phyloP scores from a whole-genome alignment of 1,140 invertebrate genomes.

The Drosophila insularis region DNA sequence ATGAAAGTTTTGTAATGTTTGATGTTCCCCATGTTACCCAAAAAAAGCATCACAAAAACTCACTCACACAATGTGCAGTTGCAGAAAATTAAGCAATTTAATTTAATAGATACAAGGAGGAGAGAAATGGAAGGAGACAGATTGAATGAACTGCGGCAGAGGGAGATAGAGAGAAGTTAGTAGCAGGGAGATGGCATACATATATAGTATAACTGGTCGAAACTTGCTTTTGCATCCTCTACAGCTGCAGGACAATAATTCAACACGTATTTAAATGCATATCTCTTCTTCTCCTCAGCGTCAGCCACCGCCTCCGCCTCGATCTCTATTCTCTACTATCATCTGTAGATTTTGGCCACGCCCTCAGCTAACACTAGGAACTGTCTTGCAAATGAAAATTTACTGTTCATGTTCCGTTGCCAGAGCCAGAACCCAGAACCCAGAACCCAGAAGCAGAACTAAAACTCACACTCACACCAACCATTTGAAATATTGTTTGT shows the following conservation, averaged over 20 bases:
- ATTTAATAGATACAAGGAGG: conserved; percentile 69
- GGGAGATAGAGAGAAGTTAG: background rate
- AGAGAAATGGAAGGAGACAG: background rate
- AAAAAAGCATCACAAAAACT: conserved; percentile 6
- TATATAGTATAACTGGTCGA: conserved; percentile 58
- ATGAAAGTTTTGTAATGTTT: conserved; percentile 77
- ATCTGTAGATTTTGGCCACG: conserved; percentile 5
- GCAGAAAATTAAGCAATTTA: conserved; percentile 79
- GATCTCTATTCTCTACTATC: background rate
- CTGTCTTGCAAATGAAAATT: conserved; percentile 75
- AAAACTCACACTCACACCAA: conserved; percentile 14
- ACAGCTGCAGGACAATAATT: conserved; percentile 70
- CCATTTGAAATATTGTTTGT: conserved; percentile 64
- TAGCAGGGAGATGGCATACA: conserved; percentile 4
- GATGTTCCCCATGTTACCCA: conserved; percentile 48
- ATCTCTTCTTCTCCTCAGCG: conserved; percentile 15
- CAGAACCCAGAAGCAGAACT: conserved; percentile 35
- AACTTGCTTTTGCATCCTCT: conserved; percentile 41
- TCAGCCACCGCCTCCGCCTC: background rate
- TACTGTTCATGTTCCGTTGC: conserved; percentile 74
- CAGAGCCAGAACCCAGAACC: conserved; percentile 46
- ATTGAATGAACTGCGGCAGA: background rate
- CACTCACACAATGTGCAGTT: conserved; percentile 36
- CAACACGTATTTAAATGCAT: conserved; percentile 78
- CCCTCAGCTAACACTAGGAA: conserved; percentile 35